Conservation (phyloP, 2,113 vertebrate species). For the Nanorana parkeri region DNA sequence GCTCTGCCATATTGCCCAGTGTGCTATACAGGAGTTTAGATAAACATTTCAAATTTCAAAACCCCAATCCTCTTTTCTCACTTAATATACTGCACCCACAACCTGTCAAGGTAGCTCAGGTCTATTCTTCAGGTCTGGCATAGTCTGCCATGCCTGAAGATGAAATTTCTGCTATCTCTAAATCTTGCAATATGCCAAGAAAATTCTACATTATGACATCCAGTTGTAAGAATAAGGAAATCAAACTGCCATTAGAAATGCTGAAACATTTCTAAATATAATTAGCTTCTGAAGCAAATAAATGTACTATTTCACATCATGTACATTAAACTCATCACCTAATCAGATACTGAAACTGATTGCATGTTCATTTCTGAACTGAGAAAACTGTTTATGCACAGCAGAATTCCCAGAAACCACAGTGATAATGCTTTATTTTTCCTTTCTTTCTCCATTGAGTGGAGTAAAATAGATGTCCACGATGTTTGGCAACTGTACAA, state of each 20-base stretch:
- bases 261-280: slow-evolving; percentile 26
- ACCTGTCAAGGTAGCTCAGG: too few species aligned
- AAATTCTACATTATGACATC: too few species aligned
- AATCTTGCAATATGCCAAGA: too few species aligned
- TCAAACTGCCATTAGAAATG: slow-evolving; percentile 40
- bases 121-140: too few species aligned
- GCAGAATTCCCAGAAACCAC: slow-evolving; percentile 29
- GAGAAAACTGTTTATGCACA: slow-evolving; percentile 26
- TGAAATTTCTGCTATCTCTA: too few species aligned
- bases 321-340: slow-evolving; percentile 38
- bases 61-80: too few species aligned
- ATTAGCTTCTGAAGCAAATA: slow-evolving; percentile 32
- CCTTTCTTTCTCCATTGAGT: slow-evolving; percentile 2
- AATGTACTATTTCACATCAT: slow-evolving; percentile 6
- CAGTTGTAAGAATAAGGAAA: slow-evolving; percentile 8
- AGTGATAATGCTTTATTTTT: slow-evolving; percentile 20
- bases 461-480: slow-evolving; percentile 14
- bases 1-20: too few species aligned
- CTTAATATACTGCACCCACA: too few species aligned
- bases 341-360: slow-evolving; percentile 46
- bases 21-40: too few species aligned
- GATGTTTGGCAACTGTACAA: slow-evolving; percentile 27
- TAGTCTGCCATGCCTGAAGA: too few species aligned
- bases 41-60: too few species aligned
- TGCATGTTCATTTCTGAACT: slow-evolving; percentile 28